Evolutionary conservation across 2,113 vertebrate genomes (phyloP), one percentile per base, ranked within the genome.

Genomic region (Atlantisia rogersi): DNA sequence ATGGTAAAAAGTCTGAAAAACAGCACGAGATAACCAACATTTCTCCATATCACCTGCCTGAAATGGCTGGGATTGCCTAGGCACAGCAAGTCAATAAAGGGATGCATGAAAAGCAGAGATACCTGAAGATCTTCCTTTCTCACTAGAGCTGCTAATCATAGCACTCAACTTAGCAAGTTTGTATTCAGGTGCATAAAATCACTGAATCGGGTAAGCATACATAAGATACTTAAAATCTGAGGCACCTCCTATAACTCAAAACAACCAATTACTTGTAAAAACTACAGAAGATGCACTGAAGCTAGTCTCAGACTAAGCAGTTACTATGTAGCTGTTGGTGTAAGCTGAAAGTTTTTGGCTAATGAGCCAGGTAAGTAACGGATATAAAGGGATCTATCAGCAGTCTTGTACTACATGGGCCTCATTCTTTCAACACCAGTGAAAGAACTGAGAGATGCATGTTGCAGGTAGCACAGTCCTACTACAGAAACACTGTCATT

Each of bases 71-170:
- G 65, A 88, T 28, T 81, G 69, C 64, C 52, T 62, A 80, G 42
- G 46, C 40, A 74, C 76, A 78, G 68, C 24, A 70, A n/a, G 46
- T 55, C 64, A 62, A 59, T 81, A 84, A 69, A 35, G 15, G 58
- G 39, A 80, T 82, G 65, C 73, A 56, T 31, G 89, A 84, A 86
- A 91, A 91, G 69, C 12, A 4, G 46, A 92, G 35, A 44, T 35
- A 78, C 39, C 63, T 78, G 35, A 67, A 92, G 80, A 95, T 78
- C 67, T 88, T 52, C 63, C 68, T 81, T 92, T 92, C 95, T 90
- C 69, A 88, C 73, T 64, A 81, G 77, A 94, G 91, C 92, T 93
- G 92, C 82, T 92, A 88, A 60, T 55, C 68, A 92, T 5, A 69
- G 76, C 56, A 83, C 42, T 40, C 59, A 70, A 44, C 8, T 70